Evolutionary conservation across 2,888 invertebrate genomes (phyloP).

Genomic region (Erebia epiphron): DNA sequence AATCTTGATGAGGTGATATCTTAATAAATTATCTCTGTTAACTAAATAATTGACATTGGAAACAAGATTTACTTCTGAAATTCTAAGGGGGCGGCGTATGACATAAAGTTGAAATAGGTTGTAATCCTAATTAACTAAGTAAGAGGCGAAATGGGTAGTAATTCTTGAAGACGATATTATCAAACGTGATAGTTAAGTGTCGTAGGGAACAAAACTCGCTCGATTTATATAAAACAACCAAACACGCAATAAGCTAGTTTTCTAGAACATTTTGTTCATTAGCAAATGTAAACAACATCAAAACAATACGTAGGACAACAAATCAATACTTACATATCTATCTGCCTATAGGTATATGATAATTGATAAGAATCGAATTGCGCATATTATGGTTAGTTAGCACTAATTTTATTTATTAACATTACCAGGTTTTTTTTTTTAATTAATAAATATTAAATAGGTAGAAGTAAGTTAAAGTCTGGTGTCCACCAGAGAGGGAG

Average conservation of each 20-base stretch:
- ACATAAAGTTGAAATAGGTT: too few relatives aligned
- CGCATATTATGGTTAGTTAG: neutral
- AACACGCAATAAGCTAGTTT: too few relatives aligned
- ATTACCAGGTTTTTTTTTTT: neutral
- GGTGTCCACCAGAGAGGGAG: neutral
- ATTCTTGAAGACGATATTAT: neutral
- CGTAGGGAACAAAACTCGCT: neutral
- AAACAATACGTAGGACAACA: neutral
- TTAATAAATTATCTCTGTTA: too few relatives aligned
- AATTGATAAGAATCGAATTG: conserved; percentile 12
- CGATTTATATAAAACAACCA: neutral
- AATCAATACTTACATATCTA: neutral
- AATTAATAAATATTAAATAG: neutral
- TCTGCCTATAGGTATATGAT: neutral
- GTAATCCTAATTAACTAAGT: neutral
- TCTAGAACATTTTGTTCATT: too few relatives aligned
- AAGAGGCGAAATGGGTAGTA: neutral
- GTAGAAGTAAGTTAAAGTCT: too few relatives aligned
- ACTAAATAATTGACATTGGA: too few relatives aligned
- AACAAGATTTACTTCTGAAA: neutral
- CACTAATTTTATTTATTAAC: conserved; percentile 5
- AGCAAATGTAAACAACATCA: too few relatives aligned
- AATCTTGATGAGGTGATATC: neutral
- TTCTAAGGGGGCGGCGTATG: neutral
- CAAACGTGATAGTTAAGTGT: neutral